Base-by-base conservation (phyloP, 2,888 invertebrate genomes). In the Drosophila cognata region DNA sequence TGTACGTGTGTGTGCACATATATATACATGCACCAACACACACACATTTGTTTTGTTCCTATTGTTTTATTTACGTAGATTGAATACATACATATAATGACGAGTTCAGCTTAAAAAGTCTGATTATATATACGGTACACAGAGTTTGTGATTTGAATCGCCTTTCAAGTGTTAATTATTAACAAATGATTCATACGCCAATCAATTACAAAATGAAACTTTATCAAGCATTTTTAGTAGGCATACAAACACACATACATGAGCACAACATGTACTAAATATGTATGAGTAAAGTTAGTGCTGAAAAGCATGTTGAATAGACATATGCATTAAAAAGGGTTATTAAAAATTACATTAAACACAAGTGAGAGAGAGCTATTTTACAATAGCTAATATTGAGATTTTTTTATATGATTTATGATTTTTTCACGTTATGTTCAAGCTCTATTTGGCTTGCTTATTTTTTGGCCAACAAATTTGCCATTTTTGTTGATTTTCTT, bases 381-480 rank as follows among this genome's bases (percentile, higher is more conserved):
- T 43, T 25, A 46, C 16, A 46, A 21, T n/a, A n/a, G 41, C 11
- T n/a, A n/a, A 41, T 11, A n/a, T 41, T n/a, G n/a, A 46, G 21
- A 25, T 29, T 36, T 28, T 18, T 8, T 56, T 33, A 28, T 25
- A n/a, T 18, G 1, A 11, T 25, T 31, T 21, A 33, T 6, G 21
- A 43, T 21, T 35, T 28, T 5, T 16, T 5, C 7, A 6, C 6
- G 28, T 31, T 16, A 13, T 13, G 31, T 11, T 38, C 10, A 35
- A 43, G 28, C n/a, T 21, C 29, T 21, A 43, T 41, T 31, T 35
- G n/a, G 13, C 3, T 29, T 51, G 11, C 18, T 33, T 25, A 31
- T 67, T 38, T 67, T n/a, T 46, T 48, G n/a, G 25, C 36, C 31
- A 48, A 36, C 46, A 16, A 29, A 2, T 56, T 73, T 41, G 28